A percentile compares a stretch with the other conserved stretches of the same genome.
These are phyloP conservation scores for Tokudaia muenninki DNA, from an alignment of 2,797 vertebrate species.

Conservation along the genomic window DNA sequence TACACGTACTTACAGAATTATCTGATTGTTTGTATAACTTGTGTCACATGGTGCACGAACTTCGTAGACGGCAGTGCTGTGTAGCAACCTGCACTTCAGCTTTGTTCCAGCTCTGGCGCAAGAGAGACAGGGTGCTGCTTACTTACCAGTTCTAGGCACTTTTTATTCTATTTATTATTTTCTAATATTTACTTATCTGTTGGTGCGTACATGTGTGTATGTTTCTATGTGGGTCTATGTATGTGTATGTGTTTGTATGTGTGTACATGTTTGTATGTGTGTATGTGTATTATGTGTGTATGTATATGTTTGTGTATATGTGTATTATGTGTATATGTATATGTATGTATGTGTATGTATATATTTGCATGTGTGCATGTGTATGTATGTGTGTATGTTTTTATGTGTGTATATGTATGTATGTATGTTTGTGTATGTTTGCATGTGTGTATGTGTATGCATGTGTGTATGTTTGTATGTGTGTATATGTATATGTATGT, in stretches of 20 bases:
- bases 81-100: background rate
- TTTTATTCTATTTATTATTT: background rate
- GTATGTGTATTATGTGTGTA: rapidly evolving
- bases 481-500: background rate
- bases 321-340: background rate
- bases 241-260: background rate
- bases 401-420: rapidly evolving
- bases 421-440: background rate
- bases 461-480: background rate
- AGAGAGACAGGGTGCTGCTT: background rate
- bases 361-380: background rate
- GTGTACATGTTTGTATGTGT: background rate
- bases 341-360: background rate
- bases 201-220: background rate
- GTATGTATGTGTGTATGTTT: background rate
- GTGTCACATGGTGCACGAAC: background rate
- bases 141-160: background rate
- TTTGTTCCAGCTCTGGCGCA: too few species aligned
- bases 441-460: too few species aligned
- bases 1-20: background rate
- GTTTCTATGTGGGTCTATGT: background rate
- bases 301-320: background rate
- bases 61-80: background rate
- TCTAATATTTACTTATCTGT: background rate
- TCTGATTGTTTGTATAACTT: background rate